A percentile compares a stretch with the other conserved stretches of the same genome.
phyloP scores from a whole-genome alignment of 2,888 invertebrate species.

The Ormyrus pomaceus region DNA sequence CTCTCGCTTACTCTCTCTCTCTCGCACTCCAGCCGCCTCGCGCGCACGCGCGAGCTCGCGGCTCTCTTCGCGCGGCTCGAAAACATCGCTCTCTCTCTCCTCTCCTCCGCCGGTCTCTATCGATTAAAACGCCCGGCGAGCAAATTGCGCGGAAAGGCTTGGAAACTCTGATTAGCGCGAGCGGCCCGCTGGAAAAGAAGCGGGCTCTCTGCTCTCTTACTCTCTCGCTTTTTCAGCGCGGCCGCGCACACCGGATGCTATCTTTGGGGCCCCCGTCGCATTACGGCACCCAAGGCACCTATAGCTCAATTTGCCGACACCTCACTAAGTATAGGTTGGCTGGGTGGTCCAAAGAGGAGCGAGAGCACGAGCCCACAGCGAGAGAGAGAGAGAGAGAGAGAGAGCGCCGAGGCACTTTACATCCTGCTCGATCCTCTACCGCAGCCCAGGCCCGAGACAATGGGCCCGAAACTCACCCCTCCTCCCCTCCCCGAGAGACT shows the following conservation, averaged over 20 bases:
- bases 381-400: conserved; percentile 9
- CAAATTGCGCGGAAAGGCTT: conserved; percentile 52
- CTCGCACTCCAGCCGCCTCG: conserved; percentile 3
- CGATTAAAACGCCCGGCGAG: conserved; percentile 45
- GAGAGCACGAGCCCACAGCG: conserved; percentile 17
- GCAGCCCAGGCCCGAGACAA: background rate
- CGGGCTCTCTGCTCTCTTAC: background rate
- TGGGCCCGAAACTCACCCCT: too few species aligned
- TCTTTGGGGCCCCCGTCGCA: conserved; percentile 67
- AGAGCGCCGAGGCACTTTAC: conserved; percentile 29
- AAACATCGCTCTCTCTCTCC: conserved; percentile 30
- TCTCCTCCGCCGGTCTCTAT: conserved; percentile 29
- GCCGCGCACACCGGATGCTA: conserved; percentile 66
- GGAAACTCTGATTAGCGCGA: background rate
- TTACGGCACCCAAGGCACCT: conserved; percentile 71
- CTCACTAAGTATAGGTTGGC: conserved; percentile 76
- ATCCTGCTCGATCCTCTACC: conserved; percentile 24
- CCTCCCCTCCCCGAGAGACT: too few species aligned
- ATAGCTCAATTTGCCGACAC: conserved; percentile 76
- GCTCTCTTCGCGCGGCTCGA: conserved; percentile 37
- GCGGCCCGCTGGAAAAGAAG: too few species aligned
- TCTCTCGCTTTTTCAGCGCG: conserved; percentile 1
- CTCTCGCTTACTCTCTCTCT: conserved; percentile 27
- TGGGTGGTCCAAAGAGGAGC: conserved; percentile 68
- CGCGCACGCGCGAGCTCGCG: conserved; percentile 4